Conservation (phyloP, 1,140 invertebrate species). For the Diachasma alloeum region DNA sequence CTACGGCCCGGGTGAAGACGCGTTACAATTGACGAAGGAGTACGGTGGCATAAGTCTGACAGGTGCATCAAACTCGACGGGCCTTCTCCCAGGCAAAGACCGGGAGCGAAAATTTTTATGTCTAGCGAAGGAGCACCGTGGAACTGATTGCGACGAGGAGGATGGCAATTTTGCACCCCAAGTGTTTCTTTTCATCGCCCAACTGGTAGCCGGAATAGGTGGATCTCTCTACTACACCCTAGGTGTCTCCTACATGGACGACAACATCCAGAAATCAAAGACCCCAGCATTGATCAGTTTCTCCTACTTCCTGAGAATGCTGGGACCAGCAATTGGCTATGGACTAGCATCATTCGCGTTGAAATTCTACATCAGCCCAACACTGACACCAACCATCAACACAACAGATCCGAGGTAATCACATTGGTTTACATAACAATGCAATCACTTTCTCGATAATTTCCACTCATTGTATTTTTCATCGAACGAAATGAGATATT, state of each 20-base stretch:
- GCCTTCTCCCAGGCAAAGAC: constrained; percentile 29
- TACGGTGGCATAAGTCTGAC: constrained; percentile 58
- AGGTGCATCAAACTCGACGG: constrained; percentile 28
- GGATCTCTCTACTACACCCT: constrained; percentile 73
- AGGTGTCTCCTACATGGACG: constrained; percentile 77
- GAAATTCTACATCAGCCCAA: constrained; percentile 75
- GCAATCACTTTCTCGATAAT: constrained; percentile 2
- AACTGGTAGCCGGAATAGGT: constrained; percentile 74
- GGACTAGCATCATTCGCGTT: constrained; percentile 74
- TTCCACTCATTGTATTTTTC: constrained; percentile 9
- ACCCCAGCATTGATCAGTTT: constrained; percentile 74
- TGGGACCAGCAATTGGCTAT: constrained; percentile 78
- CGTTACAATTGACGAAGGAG: constrained; percentile 72
- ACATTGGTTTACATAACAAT: background rate
- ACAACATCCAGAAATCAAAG: constrained; percentile 76
- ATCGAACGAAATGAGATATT: background rate
- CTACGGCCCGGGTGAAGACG: constrained; percentile 76
- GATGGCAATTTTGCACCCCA: constrained; percentile 70
- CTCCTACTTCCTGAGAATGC: constrained; percentile 74
- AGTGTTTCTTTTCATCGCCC: constrained; percentile 70
- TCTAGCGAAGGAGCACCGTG: constrained; percentile 46
- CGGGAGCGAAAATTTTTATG: constrained; percentile 59
- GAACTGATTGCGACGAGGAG: constrained; percentile 64
- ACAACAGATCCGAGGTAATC: constrained; percentile 71
- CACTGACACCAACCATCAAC: constrained; percentile 73